Percentiles rank a stretch among this genome's conserved stretches.
Evolutionary conservation across 2,797 vertebrate species (phyloP).

Genomic region (Crypturellus tataupa): DNA sequence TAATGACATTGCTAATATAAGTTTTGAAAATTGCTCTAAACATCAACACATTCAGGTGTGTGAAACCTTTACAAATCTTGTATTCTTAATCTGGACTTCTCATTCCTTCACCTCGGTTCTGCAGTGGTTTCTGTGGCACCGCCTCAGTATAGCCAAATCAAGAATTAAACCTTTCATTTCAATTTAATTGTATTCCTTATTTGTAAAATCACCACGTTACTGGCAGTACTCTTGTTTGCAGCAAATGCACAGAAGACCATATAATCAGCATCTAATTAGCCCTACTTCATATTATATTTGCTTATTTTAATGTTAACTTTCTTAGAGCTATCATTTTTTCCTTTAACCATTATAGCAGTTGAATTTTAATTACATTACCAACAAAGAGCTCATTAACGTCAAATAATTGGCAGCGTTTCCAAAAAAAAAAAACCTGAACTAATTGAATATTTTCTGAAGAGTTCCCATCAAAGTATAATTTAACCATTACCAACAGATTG

Average conservation of each 20-base stretch:
- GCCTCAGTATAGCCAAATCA: neutral
- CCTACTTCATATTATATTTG: slow-evolving; percentile 81
- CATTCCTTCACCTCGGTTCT: neutral
- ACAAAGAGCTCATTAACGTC: slow-evolving; percentile 86
- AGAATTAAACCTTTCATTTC: slow-evolving; percentile 23
- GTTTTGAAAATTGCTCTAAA: neutral
- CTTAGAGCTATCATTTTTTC: slow-evolving; percentile 79
- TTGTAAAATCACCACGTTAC: slow-evolving; percentile 65
- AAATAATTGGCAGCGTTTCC: slow-evolving; percentile 84
- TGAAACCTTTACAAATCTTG: neutral
- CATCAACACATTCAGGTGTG: neutral
- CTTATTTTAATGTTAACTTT: slow-evolving; percentile 81
- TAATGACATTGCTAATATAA: neutral
- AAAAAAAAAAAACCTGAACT: slow-evolving; percentile 86
- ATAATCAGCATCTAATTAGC: slow-evolving; percentile 82
- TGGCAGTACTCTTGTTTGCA: slow-evolving; percentile 73
- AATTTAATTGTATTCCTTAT: slow-evolving; percentile 37
- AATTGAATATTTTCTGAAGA: slow-evolving; percentile 87
- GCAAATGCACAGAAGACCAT: slow-evolving; percentile 73
- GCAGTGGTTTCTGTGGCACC: neutral
- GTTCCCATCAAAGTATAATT: slow-evolving; percentile 87
- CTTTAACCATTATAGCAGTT: slow-evolving; percentile 83
- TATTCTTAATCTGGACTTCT: neutral
- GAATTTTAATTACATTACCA: slow-evolving; percentile 87
- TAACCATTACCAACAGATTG: slow-evolving; percentile 87